These are phyloP conservation scores for Morus bassanus DNA, from an alignment of 2,797 vertebrate species.

Conservation along the genomic window DNA sequence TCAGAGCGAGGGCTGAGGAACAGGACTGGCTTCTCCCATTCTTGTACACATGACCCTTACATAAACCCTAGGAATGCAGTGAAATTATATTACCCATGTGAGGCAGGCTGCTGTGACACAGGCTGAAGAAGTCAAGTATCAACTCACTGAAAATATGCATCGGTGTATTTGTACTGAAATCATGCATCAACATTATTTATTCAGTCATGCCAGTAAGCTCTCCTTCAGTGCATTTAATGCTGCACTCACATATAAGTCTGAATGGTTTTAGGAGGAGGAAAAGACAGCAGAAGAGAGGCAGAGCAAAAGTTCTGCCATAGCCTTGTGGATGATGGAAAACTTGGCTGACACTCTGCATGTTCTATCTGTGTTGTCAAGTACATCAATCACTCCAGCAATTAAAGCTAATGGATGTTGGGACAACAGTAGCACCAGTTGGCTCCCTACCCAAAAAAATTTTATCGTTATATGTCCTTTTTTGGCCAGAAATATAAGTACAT, in stretches of 20 bases:
- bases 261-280: neutral
- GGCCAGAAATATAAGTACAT: neutral
- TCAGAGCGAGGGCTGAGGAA: neutral
- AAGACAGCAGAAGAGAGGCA: neutral
- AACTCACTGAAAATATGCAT: rapidly evolving
- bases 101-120: neutral
- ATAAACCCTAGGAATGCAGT: neutral
- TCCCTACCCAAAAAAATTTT: neutral
- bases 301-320: neutral
- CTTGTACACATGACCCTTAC: neutral
- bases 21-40: neutral
- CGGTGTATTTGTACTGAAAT: rapidly evolving
- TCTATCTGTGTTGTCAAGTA: neutral
- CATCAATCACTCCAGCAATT: neutral
- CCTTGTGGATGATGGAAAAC: neutral
- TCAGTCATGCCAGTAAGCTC: neutral
- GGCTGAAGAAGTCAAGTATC: neutral
- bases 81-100: neutral
- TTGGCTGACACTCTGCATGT: neutral
- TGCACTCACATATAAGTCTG: neutral
- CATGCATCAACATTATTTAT: neutral
- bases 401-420: neutral
- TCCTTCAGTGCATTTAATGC: neutral
- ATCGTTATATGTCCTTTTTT: neutral
- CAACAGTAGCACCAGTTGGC: neutral